Base-by-base conservation (phyloP, 2,113 vertebrate genomes). In the Macroglossus sobrinus region DNA sequence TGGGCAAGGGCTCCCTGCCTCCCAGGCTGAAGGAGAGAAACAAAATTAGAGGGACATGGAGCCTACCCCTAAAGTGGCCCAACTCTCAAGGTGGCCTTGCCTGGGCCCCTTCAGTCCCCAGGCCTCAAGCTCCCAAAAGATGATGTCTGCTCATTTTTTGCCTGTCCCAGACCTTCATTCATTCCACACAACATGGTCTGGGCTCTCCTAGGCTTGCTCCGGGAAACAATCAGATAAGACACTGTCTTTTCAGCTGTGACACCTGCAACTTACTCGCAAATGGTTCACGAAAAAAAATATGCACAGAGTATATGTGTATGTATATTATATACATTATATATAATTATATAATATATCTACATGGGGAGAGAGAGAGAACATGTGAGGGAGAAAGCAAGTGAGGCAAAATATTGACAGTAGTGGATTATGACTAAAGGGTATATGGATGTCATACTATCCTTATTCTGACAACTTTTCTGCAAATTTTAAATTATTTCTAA, bases 401-500 rank as follows among this genome's bases (percentile, higher is more conserved):
- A 53, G 74, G 30, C 26, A 87, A 93, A 92, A 95, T 40, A 63
- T 28, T 61, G 47, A 35, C 35, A 61, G 35, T 6, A 71, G 38
- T 16, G 35, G 61, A 82, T 88, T 28, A 50, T 28, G 40, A 14
- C 33, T 66, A 82, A 74, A 72, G 18, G 19, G 21, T 43, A 76
- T 22, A 28, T 35, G 50, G 5, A 18, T 63, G 35, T 43, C 61
- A 26, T 43, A 64, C 7, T 59, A 64, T 74, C 84, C 76, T 84
- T 94, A 93, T 72, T 81, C 86, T 79, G 61, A 64, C 55, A 85
- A 81, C 33, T 91, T 80, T 89, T 80, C 72, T 61, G 6, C 72
- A 92, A 80, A 30, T 95, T 92, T 87, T 24, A 84, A 87, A 69
- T 93, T 78, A 78, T 82, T 95, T 61, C 9, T 64, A 78, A 95